These are phyloP conservation scores for Galaxias olidus DNA, from an alignment of 2,797 vertebrate species.

Conservation along the genomic window DNA sequence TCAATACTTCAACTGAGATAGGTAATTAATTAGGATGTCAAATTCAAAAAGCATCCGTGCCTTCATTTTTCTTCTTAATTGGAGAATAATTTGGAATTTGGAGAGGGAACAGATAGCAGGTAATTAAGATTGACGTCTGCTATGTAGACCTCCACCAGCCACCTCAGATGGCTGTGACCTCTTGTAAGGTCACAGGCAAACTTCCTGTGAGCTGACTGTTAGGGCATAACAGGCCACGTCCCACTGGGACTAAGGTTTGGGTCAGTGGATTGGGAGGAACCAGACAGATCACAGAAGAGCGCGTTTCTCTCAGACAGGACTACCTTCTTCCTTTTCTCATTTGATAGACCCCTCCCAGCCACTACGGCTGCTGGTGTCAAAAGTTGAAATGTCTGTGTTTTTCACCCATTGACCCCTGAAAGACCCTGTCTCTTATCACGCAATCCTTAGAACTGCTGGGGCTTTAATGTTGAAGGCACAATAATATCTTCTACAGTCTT, in stretches of 20 bases:
- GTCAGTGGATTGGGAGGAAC: conserved; percentile 38
- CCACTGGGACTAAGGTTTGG: conserved; percentile 32
- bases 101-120: conserved; percentile 67
- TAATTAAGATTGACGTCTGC: conserved; percentile 82
- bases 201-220: conserved; percentile 25
- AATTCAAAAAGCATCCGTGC: conserved; percentile 64
- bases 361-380: conserved; percentile 40
- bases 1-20: conserved; percentile 69
- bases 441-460: conserved; percentile 42
- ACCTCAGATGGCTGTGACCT: conserved; percentile 54
- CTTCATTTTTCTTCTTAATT: conserved; percentile 79
- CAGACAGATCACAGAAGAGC: conserved; percentile 46
- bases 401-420: conserved; percentile 50
- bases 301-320: conserved; percentile 17
- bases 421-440: conserved; percentile 37
- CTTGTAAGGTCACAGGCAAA: conserved; percentile 57
- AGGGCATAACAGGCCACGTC: conserved; percentile 43
- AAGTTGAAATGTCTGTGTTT: conserved; percentile 53
- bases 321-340: background rate
- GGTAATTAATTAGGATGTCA: conserved; percentile 80
- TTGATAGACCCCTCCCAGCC: too few relatives aligned
- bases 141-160: conserved; percentile 52
- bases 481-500: conserved; percentile 58
- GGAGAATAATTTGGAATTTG: conserved; percentile 76
- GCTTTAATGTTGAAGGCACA: conserved; percentile 52